Conservation (phyloP, 2,888 invertebrate species). For the Phyllotreta cruciferae region DNA sequence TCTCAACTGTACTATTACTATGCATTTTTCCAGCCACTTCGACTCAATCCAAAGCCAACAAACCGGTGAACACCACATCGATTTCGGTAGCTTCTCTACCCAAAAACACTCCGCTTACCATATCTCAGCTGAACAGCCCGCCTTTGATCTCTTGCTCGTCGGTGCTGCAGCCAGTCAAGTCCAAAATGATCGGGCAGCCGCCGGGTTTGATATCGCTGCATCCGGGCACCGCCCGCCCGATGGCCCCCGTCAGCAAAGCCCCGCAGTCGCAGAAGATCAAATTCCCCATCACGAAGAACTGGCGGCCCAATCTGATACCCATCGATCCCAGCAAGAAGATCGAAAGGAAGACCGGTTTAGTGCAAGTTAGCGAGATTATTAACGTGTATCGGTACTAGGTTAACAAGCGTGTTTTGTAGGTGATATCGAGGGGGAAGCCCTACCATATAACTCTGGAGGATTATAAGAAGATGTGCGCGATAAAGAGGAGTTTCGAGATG, state of each 20-base stretch:
- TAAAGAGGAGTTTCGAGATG: slow-evolving; percentile 67
- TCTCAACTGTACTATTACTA: slow-evolving; percentile 5
- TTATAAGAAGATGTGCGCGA: slow-evolving; percentile 80
- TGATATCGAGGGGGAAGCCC: slow-evolving; percentile 78
- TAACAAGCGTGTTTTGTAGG: slow-evolving; percentile 55
- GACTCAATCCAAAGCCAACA: slow-evolving; percentile 34
- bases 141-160: slow-evolving; percentile 46
- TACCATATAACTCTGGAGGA: slow-evolving; percentile 81
- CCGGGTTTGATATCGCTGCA: slow-evolving; percentile 58
- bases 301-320: slow-evolving; percentile 76
- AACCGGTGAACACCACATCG: slow-evolving; percentile 24
- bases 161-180: slow-evolving; percentile 37
- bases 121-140: slow-evolving; percentile 55
- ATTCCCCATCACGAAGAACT: slow-evolving; percentile 68
- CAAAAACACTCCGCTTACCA: slow-evolving; percentile 56
- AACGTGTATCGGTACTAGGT: not conserved
- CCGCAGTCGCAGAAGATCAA: slow-evolving; percentile 59
- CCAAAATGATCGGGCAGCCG: slow-evolving; percentile 45
- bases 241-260: slow-evolving; percentile 51
- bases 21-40: slow-evolving; percentile 26
- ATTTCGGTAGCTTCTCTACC: slow-evolving; percentile 39
- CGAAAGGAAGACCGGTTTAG: slow-evolving; percentile 64
- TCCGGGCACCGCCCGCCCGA: slow-evolving; percentile 52
- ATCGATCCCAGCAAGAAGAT: slow-evolving; percentile 60
- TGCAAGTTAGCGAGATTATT: slow-evolving; percentile 66